These are phyloP conservation scores for Mormyrus lacerda DNA, from an alignment of 2,113 vertebrate species.

Conservation along the genomic window DNA sequence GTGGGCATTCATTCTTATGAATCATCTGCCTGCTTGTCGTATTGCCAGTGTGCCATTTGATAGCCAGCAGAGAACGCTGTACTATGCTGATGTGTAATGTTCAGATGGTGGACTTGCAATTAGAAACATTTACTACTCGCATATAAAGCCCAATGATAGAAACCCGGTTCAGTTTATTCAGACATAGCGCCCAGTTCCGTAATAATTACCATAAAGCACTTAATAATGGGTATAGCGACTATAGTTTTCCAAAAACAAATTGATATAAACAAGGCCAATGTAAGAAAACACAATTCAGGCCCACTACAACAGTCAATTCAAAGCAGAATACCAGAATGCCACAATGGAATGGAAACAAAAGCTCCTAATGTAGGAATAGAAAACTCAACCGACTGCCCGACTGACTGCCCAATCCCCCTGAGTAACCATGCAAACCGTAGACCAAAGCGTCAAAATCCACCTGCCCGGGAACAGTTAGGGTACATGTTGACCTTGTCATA, in stretches of 20 bases:
- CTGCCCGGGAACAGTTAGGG: not conserved
- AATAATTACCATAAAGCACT: not conserved
- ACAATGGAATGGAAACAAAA: not conserved
- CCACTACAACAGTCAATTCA: not conserved
- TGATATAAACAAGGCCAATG: not conserved
- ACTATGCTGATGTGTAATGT: not conserved
- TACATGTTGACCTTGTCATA: not conserved
- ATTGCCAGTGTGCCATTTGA: not conserved
- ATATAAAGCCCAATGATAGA: not conserved
- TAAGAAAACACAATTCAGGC: not conserved
- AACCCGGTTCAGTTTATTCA: not conserved
- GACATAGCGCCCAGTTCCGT: not conserved
- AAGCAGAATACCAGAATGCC: not conserved
- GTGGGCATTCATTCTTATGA: not conserved
- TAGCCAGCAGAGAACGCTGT: not conserved
- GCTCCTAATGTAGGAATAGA: not conserved
- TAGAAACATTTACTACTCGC: not conserved
- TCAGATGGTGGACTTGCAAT: not conserved
- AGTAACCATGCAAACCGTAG: not conserved
- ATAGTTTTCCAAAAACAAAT: not conserved
- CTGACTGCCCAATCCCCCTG: not conserved
- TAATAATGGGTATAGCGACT: not conserved
- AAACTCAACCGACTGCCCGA: not conserved
- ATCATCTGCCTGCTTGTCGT: not conserved
- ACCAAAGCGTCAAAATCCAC: not conserved